Evolutionary conservation across 1,140 invertebrate species (phyloP).

Genomic region (Xylocopa sonorina): DNA sequence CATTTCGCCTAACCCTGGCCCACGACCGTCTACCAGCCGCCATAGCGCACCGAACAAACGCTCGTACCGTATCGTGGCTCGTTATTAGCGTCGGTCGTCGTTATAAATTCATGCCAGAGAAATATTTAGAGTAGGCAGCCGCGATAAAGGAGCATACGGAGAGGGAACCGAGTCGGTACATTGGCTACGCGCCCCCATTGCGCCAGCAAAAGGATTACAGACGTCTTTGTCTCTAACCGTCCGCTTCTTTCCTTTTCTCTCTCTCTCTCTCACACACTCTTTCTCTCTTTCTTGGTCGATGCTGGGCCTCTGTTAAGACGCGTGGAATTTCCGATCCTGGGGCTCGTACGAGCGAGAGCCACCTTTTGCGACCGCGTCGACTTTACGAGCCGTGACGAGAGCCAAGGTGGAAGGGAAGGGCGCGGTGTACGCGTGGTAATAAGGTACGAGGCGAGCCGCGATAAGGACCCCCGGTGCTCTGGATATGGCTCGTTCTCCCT

Average conservation of each 20-base stretch:
- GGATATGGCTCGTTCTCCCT: constrained; percentile 28
- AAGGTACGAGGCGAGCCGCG: constrained; percentile 43
- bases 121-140: constrained; percentile 70
- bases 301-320: not conserved
- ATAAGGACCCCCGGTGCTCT: constrained; percentile 59
- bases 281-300: not conserved
- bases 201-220: constrained; percentile 53
- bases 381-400: constrained; percentile 64
- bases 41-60: not conserved
- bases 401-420: constrained; percentile 10
- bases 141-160: constrained; percentile 27
- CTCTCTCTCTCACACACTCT: not conserved
- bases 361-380: constrained; percentile 57
- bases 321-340: constrained; percentile 30
- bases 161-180: constrained; percentile 25
- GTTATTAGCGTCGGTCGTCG: constrained; percentile 62
- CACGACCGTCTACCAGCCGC: not conserved
- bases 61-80: constrained; percentile 28
- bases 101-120: constrained; percentile 68
- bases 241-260: too few relatives aligned
- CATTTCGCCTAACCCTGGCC: constrained; percentile 15
- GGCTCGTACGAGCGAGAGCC: constrained; percentile 27
- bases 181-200: constrained; percentile 46
- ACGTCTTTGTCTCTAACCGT: not conserved
- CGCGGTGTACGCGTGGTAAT: constrained; percentile 53